Evolutionary conservation across 2,797 vertebrate genomes (phyloP).

Genomic region (Oryzias dopingdopingensis): DNA sequence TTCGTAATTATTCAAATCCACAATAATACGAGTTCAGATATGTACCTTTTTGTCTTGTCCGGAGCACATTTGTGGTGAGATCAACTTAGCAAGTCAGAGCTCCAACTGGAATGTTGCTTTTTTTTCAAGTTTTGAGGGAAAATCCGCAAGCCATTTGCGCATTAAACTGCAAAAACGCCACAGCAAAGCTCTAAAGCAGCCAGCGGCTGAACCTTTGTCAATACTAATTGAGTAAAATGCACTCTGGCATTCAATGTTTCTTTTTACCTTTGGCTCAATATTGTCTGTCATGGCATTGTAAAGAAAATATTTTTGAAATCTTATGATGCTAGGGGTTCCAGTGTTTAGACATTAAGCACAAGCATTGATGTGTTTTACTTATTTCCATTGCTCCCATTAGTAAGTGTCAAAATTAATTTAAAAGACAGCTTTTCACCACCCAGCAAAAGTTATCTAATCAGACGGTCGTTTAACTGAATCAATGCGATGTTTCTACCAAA

Average conservation of each 20-base stretch:
- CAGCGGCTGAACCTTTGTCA: conserved; percentile 56
- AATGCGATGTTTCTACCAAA: too few species aligned
- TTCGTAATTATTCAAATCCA: too few species aligned
- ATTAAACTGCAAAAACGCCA: conserved; percentile 38
- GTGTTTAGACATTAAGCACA: background rate
- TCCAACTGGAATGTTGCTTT: background rate
- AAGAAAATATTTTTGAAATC: conserved; percentile 45
- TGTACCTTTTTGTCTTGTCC: too few species aligned
- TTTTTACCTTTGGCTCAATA: conserved; percentile 52
- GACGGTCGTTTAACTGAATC: too few species aligned
- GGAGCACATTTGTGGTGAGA: too few species aligned
- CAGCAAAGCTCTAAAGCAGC: conserved; percentile 51
- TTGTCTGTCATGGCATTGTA: conserved; percentile 10
- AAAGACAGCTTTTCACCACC: too few species aligned
- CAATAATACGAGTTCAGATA: too few species aligned
- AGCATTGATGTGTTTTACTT: too few species aligned
- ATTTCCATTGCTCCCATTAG: too few species aligned
- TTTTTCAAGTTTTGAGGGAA: conserved; percentile 43
- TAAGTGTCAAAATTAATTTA: too few species aligned
- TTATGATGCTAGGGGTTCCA: conserved; percentile 10
- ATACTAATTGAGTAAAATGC: conserved; percentile 60
- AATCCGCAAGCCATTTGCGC: conserved; percentile 40
- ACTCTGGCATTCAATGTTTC: conserved; percentile 52
- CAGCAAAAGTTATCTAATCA: too few species aligned
- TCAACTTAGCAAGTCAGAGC: too few species aligned